These are phyloP conservation scores for Tachypleus tridentatus DNA, from an alignment of 1,140 invertebrate species.

Conservation along the genomic window DNA sequence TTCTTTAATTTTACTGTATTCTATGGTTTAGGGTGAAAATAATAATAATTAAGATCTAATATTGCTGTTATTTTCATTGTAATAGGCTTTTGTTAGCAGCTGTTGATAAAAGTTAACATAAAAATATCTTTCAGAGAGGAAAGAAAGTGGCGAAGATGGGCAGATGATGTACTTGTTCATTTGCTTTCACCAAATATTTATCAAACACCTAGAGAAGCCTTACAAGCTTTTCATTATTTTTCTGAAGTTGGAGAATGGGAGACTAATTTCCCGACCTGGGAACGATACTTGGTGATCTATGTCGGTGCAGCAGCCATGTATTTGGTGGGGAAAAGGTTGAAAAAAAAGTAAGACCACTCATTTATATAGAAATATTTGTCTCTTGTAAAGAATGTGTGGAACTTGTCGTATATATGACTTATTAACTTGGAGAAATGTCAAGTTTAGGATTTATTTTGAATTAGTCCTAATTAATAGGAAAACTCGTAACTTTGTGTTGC, in stretches of 20 bases:
- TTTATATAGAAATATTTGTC: neutral
- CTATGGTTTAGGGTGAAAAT: neutral
- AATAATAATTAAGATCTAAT: too few relatives aligned
- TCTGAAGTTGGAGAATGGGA: slow-evolving; percentile 84
- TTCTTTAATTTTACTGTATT: slow-evolving; percentile 1
- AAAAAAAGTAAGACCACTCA: slow-evolving; percentile 49
- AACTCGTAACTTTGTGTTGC: too few relatives aligned
- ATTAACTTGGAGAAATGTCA: too few relatives aligned
- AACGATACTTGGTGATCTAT: slow-evolving; percentile 79
- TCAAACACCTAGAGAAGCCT: slow-evolving; percentile 63
- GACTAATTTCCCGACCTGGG: slow-evolving; percentile 70
- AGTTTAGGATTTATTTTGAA: too few relatives aligned
- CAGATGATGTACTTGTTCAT: slow-evolving; percentile 79
- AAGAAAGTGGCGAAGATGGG: slow-evolving; percentile 89
- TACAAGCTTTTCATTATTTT: slow-evolving; percentile 86
- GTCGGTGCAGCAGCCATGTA: slow-evolving; percentile 89
- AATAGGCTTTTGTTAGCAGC: too few relatives aligned
- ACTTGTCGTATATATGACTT: too few relatives aligned
- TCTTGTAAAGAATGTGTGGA: too few relatives aligned
- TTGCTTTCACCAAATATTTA: slow-evolving; percentile 95
- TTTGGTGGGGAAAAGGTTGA: slow-evolving; percentile 74
- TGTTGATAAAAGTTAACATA: neutral
- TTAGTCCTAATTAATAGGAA: too few relatives aligned
- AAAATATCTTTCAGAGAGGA: slow-evolving; percentile 52
- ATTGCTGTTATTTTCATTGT: too few relatives aligned